Evolutionary conservation across 2,888 invertebrate genomes (phyloP), one percentile per base, ranked within the genome.

Genomic region (Microplitis deprimator): DNA sequence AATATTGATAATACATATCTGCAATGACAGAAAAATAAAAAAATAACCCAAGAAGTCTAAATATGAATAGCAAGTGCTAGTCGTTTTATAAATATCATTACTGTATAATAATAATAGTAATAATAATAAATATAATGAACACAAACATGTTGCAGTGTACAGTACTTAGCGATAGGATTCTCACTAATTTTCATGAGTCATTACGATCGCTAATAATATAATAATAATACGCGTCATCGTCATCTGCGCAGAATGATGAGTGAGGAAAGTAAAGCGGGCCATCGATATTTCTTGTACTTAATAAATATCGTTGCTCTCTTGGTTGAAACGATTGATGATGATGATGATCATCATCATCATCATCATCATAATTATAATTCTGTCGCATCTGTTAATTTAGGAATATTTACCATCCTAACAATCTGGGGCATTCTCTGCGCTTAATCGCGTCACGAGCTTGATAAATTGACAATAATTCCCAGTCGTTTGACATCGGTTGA

Each of bases 401-500:
- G 74, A 39, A 69, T 78, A 80, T 79, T 80, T 80, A 71, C 77
- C 75, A 67, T 20, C 67, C 67, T 29, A 77, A 81, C 79, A 80
- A 82, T 82, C 82, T 80, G 82, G 81, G 81, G 79, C 80, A 81
- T 71, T 70, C 77, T 68, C 64, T 76, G 77, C 50, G 50, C 79
- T 81, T 79, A 80, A 72, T 67, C 40, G 65, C 75, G 76, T 81
- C 74, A 76, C 77, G 73, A 78, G 81, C 79, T 81, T 82, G 84
- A 85, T 85, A 85, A 88, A 89, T 88, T 87, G 86, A 84, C 85
- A 83, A 87, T 85, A 86, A 88, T 87, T 88, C 86, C 80, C 85
- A 80, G 82, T 83, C 88, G 83, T 87, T 89, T 89, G 88, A 89
- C 89, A 87, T 87, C 86, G 86, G 80, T 88, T 88, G 88, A 88